These are phyloP conservation scores for Molothrus ater DNA, from an alignment of 2,797 vertebrate species.

Conservation along the genomic window DNA sequence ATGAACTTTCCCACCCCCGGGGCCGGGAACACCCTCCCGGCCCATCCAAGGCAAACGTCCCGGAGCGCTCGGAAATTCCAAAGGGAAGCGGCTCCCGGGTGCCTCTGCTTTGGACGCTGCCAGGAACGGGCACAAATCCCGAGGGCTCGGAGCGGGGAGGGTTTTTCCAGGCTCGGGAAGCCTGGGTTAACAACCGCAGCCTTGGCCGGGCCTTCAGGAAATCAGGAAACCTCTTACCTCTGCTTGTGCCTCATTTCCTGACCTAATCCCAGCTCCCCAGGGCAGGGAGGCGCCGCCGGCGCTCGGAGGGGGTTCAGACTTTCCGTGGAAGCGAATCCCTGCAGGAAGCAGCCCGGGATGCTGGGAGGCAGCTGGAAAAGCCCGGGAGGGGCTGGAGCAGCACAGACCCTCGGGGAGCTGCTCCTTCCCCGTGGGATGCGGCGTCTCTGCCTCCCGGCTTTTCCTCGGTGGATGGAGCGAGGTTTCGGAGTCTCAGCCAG, in stretches of 20 bases:
- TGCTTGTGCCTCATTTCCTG: conserved; percentile 66
- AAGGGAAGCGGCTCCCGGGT: accelerated
- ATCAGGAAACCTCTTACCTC: conserved; percentile 66
- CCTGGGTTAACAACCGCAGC: neutral
- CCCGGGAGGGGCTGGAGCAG: accelerated
- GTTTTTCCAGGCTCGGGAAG: neutral
- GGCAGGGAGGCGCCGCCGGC: conserved; percentile 42
- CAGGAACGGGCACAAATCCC: neutral
- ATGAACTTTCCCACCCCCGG: neutral
- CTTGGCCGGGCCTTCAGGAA: conserved; percentile 45
- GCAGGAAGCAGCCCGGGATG: neutral
- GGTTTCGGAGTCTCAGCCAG: neutral
- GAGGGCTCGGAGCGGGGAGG: accelerated
- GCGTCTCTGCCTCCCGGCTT: neutral
- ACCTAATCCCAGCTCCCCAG: conserved; percentile 39
- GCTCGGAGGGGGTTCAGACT: neutral
- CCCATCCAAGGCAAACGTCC: neutral
- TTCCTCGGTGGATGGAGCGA: neutral
- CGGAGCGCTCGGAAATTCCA: accelerated
- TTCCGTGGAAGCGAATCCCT: neutral
- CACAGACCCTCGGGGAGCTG: accelerated
- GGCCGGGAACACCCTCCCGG: neutral
- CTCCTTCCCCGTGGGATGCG: accelerated
- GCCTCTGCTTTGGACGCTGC: neutral
- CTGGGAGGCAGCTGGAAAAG: accelerated